phyloP scores from a whole-genome alignment of 2,113 vertebrate genomes.

The Chaetodon auriga region DNA sequence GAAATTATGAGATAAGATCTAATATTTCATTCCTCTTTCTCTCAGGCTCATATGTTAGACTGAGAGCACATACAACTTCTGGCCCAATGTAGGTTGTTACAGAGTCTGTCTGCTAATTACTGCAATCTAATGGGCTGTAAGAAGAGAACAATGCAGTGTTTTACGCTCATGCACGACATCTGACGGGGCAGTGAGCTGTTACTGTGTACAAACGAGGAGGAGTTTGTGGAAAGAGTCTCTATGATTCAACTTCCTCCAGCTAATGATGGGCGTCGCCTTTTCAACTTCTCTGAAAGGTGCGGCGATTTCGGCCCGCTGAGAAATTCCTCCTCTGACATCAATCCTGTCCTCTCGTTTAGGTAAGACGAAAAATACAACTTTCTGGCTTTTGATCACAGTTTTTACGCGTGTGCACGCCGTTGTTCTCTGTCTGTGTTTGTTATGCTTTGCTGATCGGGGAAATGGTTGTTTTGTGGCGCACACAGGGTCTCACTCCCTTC shows the following conservation, averaged over 20 bases:
- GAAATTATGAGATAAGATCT: neutral
- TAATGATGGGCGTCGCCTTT: slow-evolving; percentile 53
- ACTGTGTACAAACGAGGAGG: slow-evolving; percentile 41
- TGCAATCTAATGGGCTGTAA: neutral
- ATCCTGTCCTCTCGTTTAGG: slow-evolving; percentile 10
- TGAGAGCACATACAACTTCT: slow-evolving; percentile 30
- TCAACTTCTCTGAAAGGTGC: slow-evolving; percentile 53
- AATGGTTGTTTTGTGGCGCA: neutral
- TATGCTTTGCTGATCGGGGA: neutral
- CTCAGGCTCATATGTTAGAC: slow-evolving; percentile 5
- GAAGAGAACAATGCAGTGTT: neutral
- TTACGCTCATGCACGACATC: too few relatives aligned
- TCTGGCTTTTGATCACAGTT: neutral
- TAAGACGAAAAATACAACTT: slow-evolving; percentile 16
- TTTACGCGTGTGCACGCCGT: neutral
- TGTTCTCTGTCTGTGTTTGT: neutral
- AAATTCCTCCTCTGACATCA: slow-evolving; percentile 17
- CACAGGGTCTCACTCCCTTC: neutral
- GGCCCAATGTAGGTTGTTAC: too few relatives aligned
- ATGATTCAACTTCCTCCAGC: slow-evolving; percentile 37
- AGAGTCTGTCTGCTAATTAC: too few relatives aligned
- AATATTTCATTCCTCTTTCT: neutral
- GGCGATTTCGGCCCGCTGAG: slow-evolving; percentile 5
- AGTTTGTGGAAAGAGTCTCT: slow-evolving; percentile 14
- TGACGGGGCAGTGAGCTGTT: neutral